These are phyloP conservation scores for Ptychoptera albimana DNA, from an alignment of 2,888 invertebrate genomes.

Conservation along the genomic window DNA sequence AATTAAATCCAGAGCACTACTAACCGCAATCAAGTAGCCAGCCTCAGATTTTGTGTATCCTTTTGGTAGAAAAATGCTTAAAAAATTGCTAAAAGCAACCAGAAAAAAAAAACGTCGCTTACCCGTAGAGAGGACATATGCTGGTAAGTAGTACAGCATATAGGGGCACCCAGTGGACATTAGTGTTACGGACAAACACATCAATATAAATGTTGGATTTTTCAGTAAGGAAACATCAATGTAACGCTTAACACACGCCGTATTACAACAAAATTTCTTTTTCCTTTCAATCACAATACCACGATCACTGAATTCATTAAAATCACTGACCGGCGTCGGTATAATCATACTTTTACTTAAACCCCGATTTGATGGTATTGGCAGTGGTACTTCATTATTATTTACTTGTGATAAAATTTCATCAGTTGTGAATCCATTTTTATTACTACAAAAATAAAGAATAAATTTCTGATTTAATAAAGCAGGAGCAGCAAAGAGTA, in stretches of 20 bases:
- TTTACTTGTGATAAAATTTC: conserved; percentile 26
- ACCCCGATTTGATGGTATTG: conserved; percentile 23
- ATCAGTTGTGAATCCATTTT: conserved; percentile 25
- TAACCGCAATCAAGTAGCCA: conserved; percentile 56
- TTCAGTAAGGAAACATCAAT: conserved; percentile 50
- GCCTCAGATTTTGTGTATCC: conserved; percentile 32
- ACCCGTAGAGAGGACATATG: conserved; percentile 51
- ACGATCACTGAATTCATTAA: conserved; percentile 18
- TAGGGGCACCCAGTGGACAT: conserved; percentile 66
- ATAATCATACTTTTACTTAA: conserved; percentile 32
- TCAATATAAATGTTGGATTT: conserved; percentile 51
- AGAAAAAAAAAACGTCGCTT: no score
- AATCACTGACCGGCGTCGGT: conserved; percentile 29
- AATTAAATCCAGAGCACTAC: conserved; percentile 53
- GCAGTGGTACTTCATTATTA: conserved; percentile 11
- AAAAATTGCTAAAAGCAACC: no score
- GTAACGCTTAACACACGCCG: conserved; percentile 23
- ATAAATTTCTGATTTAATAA: no score
- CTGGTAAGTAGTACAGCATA: conserved; percentile 57
- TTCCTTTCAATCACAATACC: conserved; percentile 20
- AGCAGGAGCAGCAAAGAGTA: no score
- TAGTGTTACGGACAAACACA: conserved; percentile 54
- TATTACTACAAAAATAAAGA: conserved; percentile 13
- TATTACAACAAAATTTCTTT: conserved; percentile 14
- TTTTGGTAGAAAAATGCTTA: conserved; percentile 8